These are phyloP conservation scores for Zenarchopterus dispar DNA, from an alignment of 2,797 vertebrate genomes.

Conservation along the genomic window DNA sequence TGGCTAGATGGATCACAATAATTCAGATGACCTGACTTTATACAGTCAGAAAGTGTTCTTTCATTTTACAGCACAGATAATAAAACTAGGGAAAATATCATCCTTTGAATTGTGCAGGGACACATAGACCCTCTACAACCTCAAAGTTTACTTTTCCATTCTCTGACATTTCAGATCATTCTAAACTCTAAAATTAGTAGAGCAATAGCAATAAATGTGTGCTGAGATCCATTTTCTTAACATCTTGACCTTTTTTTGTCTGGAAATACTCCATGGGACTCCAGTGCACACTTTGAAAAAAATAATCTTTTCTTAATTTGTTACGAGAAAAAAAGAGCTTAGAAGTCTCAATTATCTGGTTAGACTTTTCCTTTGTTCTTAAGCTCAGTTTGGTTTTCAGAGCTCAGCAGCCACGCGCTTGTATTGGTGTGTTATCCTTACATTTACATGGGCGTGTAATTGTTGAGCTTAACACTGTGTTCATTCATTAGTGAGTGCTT, in stretches of 20 bases:
- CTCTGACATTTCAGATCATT: constrained; percentile 25
- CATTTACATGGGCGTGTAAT: constrained; percentile 78
- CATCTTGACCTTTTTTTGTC: constrained; percentile 29
- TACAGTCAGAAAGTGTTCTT: background rate
- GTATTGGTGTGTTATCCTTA: constrained; percentile 75
- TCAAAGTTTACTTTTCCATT: constrained; percentile 40
- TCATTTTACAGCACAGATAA: constrained; percentile 33
- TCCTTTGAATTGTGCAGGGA: constrained; percentile 15
- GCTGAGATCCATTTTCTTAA: constrained; percentile 9
- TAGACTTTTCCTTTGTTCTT: constrained; percentile 43
- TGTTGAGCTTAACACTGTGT: constrained; percentile 79
- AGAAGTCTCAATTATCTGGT: constrained; percentile 32
- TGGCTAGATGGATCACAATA: too few species aligned
- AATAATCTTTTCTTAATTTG: constrained; percentile 24
- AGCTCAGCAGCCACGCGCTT: constrained; percentile 46
- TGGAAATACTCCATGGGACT: constrained; percentile 28
- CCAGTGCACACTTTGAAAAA: constrained; percentile 18
- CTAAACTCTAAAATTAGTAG: constrained; percentile 25
- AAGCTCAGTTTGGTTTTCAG: constrained; percentile 34
- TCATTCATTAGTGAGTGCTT: constrained; percentile 79
- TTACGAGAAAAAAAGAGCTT: constrained; percentile 23
- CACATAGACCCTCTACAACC: background rate
- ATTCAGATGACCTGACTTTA: too few species aligned
- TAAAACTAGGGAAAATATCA: constrained; percentile 10
- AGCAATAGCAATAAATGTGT: constrained; percentile 27